Percentiles rank a stretch among this genome's conserved stretches.
Conservation (phyloP, 2,113 vertebrate species). For the Myanophis thanlyinensis region DNA sequence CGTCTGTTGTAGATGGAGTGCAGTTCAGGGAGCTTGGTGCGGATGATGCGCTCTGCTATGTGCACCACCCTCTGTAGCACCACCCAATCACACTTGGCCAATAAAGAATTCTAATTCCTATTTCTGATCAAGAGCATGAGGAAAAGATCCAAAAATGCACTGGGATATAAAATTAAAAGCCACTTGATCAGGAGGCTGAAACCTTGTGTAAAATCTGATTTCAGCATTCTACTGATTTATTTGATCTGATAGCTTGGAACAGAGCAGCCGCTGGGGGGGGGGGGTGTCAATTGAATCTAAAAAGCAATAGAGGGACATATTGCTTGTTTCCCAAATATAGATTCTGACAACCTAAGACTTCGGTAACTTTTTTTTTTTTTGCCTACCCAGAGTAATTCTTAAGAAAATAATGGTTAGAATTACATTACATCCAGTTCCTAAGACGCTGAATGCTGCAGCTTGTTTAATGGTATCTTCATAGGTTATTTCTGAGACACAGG, state of each 20-base stretch:
- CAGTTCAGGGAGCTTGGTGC: too few relatives aligned
- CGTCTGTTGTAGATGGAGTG: too few relatives aligned
- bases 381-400: neutral
- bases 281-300: neutral
- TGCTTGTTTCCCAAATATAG: neutral
- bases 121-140: neutral
- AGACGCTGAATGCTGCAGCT: too few relatives aligned
- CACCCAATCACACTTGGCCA: too few relatives aligned
- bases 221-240: neutral
- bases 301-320: neutral
- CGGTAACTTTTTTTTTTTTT: neutral
- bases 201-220: neutral
- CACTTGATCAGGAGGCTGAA: neutral
- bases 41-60: too few relatives aligned
- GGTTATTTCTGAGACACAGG: slow-evolving; percentile 78
- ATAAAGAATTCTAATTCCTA: too few relatives aligned
- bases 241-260: neutral
- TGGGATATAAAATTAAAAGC: neutral
- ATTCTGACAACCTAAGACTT: neutral
- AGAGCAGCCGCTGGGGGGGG: neutral
- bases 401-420: neutral
- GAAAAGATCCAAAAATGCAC: neutral
- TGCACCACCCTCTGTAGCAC: too few relatives aligned
- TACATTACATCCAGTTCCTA: neutral
- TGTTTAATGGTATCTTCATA: slow-evolving; percentile 34